Evolutionary conservation across 2,113 vertebrate genomes (phyloP).

Genomic region (Mormyrus iriodes): DNA sequence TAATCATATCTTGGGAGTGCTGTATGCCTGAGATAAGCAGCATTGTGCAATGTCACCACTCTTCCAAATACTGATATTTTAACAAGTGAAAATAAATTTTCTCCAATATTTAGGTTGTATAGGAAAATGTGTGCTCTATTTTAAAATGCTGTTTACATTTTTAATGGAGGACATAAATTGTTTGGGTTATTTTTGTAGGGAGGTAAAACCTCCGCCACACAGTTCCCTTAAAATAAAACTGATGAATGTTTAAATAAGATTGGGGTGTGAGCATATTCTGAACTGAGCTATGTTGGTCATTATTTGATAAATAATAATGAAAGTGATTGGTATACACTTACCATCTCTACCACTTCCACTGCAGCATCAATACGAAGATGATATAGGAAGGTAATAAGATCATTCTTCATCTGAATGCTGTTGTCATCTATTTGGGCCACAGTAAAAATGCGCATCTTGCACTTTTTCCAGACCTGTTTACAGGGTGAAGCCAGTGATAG

Average conservation of each 20-base stretch:
- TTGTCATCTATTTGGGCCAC: constrained; percentile 98
- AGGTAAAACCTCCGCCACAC: not conserved
- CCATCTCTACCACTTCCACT: constrained; percentile 98
- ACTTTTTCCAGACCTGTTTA: constrained; percentile 91
- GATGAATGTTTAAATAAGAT: not conserved
- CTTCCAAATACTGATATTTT: not conserved
- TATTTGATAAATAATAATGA: not conserved
- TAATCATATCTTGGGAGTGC: not conserved
- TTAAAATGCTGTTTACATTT: not conserved
- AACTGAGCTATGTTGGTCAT: not conserved
- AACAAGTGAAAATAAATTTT: not conserved
- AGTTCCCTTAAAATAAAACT: not conserved
- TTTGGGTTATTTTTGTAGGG: not conserved
- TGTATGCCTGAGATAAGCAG: not conserved
- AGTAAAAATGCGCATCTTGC: constrained; percentile 98
- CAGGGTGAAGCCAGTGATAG: not conserved
- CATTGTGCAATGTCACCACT: not conserved
- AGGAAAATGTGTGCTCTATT: not conserved
- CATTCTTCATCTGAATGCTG: constrained; percentile 99
- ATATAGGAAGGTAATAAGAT: constrained; percentile 90
- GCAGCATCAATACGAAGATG: constrained; percentile 87
- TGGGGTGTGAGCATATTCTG: not conserved
- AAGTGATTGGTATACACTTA: constrained; percentile 45
- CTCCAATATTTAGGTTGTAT: not conserved
- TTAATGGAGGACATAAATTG: not conserved